Conservation (phyloP, 1,140 invertebrate species). For the Rhagoletis zephyria region DNA sequence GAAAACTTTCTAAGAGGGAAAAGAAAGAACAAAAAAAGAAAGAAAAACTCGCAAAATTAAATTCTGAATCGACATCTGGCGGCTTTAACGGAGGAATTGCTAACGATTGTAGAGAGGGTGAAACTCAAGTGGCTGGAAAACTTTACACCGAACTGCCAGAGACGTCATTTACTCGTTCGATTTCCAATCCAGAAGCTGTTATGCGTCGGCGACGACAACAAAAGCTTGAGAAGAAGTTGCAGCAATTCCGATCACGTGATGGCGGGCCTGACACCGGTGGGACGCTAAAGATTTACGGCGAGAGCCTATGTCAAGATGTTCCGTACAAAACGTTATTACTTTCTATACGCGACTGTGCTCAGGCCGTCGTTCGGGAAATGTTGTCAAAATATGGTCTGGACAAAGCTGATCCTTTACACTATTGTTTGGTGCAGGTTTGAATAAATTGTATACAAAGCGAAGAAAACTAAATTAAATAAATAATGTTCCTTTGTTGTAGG, state of each 20-base stretch:
- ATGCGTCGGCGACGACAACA: slow-evolving; percentile 97
- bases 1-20: slow-evolving; percentile 97
- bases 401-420: slow-evolving; percentile 89
- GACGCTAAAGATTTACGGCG: slow-evolving; percentile 97
- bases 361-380: slow-evolving; percentile 94
- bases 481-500: slow-evolving; percentile 73
- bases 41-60: slow-evolving; percentile 89
- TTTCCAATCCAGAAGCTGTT: slow-evolving; percentile 99
- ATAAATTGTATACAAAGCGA: slow-evolving; percentile 56
- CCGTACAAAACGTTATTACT: slow-evolving; percentile 98
- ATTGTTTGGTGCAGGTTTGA: slow-evolving; percentile 93
- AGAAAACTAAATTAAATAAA: slow-evolving; percentile 15
- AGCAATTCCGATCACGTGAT: slow-evolving; percentile 94
- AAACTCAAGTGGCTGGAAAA: slow-evolving; percentile 92
- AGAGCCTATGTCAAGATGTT: slow-evolving; percentile 94
- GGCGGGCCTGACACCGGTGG: slow-evolving; percentile 94
- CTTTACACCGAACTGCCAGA: slow-evolving; percentile 96
- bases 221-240: slow-evolving; percentile 95
- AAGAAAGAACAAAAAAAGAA: slow-evolving; percentile 99
- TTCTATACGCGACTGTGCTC: slow-evolving; percentile 92
- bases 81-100: slow-evolving; percentile 74
- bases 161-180: slow-evolving; percentile 97
- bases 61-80: slow-evolving; percentile 80
- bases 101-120: slow-evolving; percentile 76
- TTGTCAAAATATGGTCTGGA: slow-evolving; percentile 96